Conservation (phyloP, 2,797 vertebrate species). For the Sebastes hubbsi region DNA sequence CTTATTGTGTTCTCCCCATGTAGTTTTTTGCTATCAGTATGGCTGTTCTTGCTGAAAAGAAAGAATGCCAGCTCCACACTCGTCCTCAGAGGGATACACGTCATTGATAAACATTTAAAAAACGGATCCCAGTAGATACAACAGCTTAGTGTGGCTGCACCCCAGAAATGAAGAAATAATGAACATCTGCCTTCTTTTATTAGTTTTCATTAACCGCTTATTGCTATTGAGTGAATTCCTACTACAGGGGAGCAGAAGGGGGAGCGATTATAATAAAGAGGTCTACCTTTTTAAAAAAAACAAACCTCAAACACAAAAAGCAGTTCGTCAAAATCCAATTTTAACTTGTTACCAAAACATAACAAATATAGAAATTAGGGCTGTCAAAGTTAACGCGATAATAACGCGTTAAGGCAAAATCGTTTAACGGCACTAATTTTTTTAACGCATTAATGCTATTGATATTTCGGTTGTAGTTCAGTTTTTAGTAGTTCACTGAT, state of each 20-base stretch:
- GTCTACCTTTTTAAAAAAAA: not conserved
- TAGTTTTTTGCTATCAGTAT: not conserved
- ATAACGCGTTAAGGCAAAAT: too few relatives aligned
- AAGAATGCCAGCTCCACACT: not conserved
- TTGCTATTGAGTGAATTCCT: not conserved
- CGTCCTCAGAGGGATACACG: not conserved
- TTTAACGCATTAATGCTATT: too few relatives aligned
- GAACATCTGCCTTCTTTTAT: not conserved
- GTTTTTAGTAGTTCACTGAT: too few relatives aligned
- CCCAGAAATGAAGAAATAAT: not conserved
- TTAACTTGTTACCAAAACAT: not conserved
- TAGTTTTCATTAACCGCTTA: not conserved
- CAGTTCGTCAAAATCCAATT: not conserved
- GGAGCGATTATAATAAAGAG: not conserved
- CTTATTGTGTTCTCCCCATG: accelerated
- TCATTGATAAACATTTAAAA: not conserved
- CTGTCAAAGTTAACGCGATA: too few relatives aligned
- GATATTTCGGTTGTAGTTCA: too few relatives aligned
- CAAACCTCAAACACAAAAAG: not conserved
- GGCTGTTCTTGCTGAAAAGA: not conserved
- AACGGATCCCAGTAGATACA: not conserved
- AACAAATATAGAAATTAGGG: not conserved
- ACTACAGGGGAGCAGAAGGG: not conserved
- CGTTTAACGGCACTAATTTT: too few relatives aligned
- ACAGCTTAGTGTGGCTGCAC: not conserved